Evolutionary conservation across 2,888 invertebrate species (phyloP).

Genomic region (Phytoseiulus persimilis): DNA sequence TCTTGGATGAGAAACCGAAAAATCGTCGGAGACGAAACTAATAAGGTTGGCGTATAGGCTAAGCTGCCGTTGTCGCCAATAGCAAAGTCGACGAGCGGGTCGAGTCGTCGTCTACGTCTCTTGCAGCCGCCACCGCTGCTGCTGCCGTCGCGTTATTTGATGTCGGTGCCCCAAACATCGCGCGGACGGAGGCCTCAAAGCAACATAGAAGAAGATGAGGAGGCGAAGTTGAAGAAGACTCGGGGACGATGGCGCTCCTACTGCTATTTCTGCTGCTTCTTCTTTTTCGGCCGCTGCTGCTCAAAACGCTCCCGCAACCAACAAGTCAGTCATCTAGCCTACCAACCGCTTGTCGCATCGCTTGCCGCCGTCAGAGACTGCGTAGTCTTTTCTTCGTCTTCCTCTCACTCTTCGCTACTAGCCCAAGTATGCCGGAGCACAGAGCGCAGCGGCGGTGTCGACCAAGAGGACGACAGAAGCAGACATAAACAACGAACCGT

Average conservation of each 20-base stretch:
- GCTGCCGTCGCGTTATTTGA: conserved; percentile 5
- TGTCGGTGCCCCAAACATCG: conserved; percentile 5
- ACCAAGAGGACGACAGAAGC: background rate
- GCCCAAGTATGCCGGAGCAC: background rate
- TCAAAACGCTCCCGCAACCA: background rate
- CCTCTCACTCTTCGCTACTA: background rate
- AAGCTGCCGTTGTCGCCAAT: background rate
- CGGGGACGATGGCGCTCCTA: background rate
- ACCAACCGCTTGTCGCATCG: background rate
- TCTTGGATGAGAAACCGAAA: background rate
- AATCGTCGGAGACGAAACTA: background rate
- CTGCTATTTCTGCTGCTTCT: background rate
- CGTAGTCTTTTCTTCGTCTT: background rate
- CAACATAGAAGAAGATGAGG: background rate
- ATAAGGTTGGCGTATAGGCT: background rate
- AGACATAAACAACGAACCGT: background rate
- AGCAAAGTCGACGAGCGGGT: background rate
- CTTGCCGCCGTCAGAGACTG: background rate
- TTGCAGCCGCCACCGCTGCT: background rate
- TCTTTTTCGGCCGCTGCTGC: background rate
- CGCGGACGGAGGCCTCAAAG: background rate
- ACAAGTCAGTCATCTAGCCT: background rate
- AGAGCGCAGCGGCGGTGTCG: background rate
- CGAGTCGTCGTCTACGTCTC: background rate
- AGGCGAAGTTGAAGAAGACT: background rate